Evolutionary conservation across 1,140 invertebrate species (phyloP).

Genomic region (Zelostemma sp.): DNA sequence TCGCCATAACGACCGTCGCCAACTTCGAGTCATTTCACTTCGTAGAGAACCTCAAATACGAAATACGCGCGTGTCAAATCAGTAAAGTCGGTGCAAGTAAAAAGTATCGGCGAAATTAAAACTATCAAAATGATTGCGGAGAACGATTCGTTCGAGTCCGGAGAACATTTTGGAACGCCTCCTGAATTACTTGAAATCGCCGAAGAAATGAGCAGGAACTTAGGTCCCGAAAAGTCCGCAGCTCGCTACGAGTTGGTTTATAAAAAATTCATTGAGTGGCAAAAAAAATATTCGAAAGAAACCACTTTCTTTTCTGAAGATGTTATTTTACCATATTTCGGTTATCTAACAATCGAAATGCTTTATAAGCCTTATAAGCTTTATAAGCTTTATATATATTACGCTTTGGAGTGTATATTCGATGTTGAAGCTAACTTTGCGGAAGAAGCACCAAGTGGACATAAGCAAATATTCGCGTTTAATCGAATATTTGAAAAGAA

Average conservation of each 20-base stretch:
- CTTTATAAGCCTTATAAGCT: constrained; percentile 1
- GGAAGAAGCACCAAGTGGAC: constrained; percentile 6
- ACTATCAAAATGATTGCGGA: too few relatives aligned
- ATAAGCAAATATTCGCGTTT: constrained; percentile 11
- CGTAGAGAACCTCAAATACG: too few relatives aligned
- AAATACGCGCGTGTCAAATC: too few relatives aligned
- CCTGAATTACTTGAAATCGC: too few relatives aligned
- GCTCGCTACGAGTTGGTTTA: neutral
- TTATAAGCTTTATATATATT: too few relatives aligned
- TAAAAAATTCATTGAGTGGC: constrained; percentile 1
- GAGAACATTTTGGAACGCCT: too few relatives aligned
- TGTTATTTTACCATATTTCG: constrained; percentile 1
- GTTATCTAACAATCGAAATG: neutral
- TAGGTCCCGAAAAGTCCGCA: neutral
- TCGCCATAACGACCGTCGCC: too few relatives aligned
- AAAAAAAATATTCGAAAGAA: neutral
- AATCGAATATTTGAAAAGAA: constrained; percentile 5
- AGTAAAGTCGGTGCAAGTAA: too few relatives aligned
- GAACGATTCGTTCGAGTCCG: too few relatives aligned
- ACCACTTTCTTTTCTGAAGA: constrained; percentile 4
- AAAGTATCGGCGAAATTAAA: too few relatives aligned
- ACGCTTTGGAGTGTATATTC: constrained; percentile 7
- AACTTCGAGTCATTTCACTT: too few relatives aligned
- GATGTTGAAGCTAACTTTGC: constrained; percentile 2
- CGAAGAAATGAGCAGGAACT: too few relatives aligned